Evolutionary conservation across 2,113 vertebrate species (phyloP).

Genomic region (Ovis canadensis): DNA sequence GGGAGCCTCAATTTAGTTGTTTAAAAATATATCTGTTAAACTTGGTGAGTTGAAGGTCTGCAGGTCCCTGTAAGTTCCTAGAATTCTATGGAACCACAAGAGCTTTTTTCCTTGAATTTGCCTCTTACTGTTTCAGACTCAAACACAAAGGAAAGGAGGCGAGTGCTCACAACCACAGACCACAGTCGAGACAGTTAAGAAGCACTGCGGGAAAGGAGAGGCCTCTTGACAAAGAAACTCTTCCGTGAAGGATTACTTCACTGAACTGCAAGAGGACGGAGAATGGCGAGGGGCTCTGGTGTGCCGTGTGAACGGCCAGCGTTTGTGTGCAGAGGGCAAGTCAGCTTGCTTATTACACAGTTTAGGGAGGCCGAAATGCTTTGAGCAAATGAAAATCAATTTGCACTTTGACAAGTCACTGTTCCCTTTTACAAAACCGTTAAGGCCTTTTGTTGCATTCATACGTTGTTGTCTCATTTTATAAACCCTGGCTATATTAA

Average conservation of each 20-base stretch:
- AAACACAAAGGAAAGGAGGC: not conserved
- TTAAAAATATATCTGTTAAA: not conserved
- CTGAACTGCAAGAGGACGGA: rapidly evolving
- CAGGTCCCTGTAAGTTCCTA: rapidly evolving
- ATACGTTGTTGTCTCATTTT: not conserved
- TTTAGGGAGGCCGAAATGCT: not conserved
- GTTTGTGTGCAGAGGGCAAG: not conserved
- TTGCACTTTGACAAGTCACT: not conserved
- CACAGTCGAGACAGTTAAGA: not conserved
- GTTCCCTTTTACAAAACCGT: not conserved
- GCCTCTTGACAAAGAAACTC: not conserved
- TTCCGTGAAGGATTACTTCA: not conserved
- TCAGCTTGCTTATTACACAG: too few species aligned
- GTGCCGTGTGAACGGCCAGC: rapidly evolving
- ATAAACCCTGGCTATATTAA: not conserved
- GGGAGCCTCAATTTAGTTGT: too few species aligned
- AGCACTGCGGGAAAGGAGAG: not conserved
- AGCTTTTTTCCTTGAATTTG: not conserved
- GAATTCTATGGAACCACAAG: not conserved
- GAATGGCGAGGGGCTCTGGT: not conserved
- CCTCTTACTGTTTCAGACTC: not conserved
- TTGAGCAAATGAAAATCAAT: not conserved
- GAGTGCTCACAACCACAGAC: not conserved
- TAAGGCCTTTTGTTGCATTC: not conserved
- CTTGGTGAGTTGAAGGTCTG: not conserved